phyloP scores from a whole-genome alignment of 2,797 vertebrate genomes.

The Rhinella marina region DNA sequence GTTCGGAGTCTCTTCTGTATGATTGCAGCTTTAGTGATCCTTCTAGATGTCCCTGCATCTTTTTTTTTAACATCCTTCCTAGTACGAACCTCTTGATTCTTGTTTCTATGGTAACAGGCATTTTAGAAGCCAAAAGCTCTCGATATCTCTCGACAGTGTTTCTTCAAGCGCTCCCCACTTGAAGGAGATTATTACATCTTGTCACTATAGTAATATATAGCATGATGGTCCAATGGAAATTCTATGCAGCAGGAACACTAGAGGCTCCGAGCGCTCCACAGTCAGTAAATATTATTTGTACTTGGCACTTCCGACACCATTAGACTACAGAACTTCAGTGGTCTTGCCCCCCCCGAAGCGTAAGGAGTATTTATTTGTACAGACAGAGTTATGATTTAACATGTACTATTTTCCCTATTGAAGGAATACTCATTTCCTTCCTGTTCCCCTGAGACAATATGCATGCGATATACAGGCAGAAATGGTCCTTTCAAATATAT shows the following conservation, averaged over 20 bases:
- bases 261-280: constrained; percentile 28
- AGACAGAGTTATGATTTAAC: constrained; percentile 46
- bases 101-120: constrained; percentile 38
- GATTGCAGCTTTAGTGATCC: constrained; percentile 5
- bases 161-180: constrained; percentile 23
- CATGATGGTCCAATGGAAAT: constrained; percentile 1
- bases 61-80: constrained; percentile 34
- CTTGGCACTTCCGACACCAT: constrained; percentile 17
- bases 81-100: background rate
- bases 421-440: constrained; percentile 45
- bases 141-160: constrained; percentile 21
- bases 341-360: constrained; percentile 6
- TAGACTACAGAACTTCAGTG: background rate
- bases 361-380: constrained; percentile 34
- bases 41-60: background rate
- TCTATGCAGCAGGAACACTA: constrained; percentile 4
- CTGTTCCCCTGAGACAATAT: constrained; percentile 31
- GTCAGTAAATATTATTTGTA: constrained; percentile 36
- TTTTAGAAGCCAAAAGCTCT: constrained; percentile 47
- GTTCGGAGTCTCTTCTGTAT: background rate
- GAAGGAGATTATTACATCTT: constrained; percentile 39
- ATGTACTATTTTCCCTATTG: constrained; percentile 29
- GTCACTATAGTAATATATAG: constrained; percentile 22
- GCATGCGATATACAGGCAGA: background rate
- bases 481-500: constrained; percentile 27